phyloP scores from a whole-genome alignment of 1,140 invertebrate species.

The Sinella curviseta region DNA sequence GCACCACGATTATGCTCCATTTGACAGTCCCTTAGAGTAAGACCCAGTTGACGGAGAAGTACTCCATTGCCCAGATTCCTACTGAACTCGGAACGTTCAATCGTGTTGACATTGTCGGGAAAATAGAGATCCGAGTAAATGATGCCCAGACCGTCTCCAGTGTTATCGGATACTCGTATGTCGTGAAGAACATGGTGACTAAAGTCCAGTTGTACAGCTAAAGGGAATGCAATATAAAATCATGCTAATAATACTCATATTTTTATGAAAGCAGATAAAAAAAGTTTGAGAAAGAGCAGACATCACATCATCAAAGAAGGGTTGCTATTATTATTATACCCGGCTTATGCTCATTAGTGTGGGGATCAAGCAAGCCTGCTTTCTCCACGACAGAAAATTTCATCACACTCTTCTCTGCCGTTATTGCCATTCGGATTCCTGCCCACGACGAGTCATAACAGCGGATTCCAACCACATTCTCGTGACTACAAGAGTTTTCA shows the following conservation, averaged over 20 bases:
- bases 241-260: no score
- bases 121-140: constrained; percentile 86
- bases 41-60: constrained; percentile 80
- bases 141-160: constrained; percentile 83
- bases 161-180: constrained; percentile 75
- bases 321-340: constrained; percentile 53
- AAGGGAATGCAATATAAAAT: no score
- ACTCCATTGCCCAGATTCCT: constrained; percentile 85
- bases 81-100: constrained; percentile 84
- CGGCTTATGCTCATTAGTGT: constrained; percentile 83
- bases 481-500: constrained; percentile 85
- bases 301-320: not conserved
- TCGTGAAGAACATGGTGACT: constrained; percentile 86
- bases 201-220: constrained; percentile 93
- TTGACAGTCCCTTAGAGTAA: constrained; percentile 70
- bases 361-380: constrained; percentile 91
- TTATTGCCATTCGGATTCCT: constrained; percentile 81
- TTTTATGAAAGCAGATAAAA: constrained; percentile 28
- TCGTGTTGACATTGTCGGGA: constrained; percentile 78
- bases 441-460: constrained; percentile 92
- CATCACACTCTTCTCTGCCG: constrained; percentile 81
- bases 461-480: constrained; percentile 81
- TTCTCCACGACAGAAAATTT: constrained; percentile 85
- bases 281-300: constrained; percentile 5
- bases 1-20: constrained; percentile 83